phyloP scores from a whole-genome alignment of 2,888 invertebrate genomes.

The Nomada goodeniana region DNA sequence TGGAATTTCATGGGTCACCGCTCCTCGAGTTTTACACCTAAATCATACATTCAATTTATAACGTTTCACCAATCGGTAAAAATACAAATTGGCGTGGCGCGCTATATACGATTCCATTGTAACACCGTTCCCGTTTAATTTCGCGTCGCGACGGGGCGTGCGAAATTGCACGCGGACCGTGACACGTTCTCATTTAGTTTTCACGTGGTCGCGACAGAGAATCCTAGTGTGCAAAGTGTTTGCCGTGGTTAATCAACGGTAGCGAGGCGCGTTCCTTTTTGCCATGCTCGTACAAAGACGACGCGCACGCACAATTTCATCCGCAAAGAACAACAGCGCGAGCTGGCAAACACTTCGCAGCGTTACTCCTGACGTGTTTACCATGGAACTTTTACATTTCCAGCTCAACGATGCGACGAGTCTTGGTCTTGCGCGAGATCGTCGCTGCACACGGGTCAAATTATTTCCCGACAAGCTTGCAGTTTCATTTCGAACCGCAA shows the following conservation, averaged over 20 bases:
- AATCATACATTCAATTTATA: too few relatives aligned
- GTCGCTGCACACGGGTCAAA: background rate
- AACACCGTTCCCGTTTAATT: slow-evolving; percentile 33
- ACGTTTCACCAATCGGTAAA: too few relatives aligned
- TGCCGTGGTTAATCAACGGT: slow-evolving; percentile 45
- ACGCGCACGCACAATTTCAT: slow-evolving; percentile 40
- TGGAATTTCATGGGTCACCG: too few relatives aligned
- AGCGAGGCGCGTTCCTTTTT: slow-evolving; percentile 24
- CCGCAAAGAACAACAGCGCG: slow-evolving; percentile 38
- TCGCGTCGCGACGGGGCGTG: background rate
- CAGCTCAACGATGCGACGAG: background rate
- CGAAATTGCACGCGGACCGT: slow-evolving; percentile 11
- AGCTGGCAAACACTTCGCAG: slow-evolving; percentile 20
- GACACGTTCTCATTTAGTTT: slow-evolving; percentile 43
- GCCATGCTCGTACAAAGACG: slow-evolving; percentile 35
- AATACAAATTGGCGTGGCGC: slow-evolving; percentile 2
- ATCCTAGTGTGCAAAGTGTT: slow-evolving; percentile 35
- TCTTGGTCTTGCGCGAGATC: background rate
- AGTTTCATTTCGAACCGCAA: background rate
- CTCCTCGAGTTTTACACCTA: too few relatives aligned
- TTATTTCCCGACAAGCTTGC: background rate
- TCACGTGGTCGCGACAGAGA: slow-evolving; percentile 26
- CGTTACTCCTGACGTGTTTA: slow-evolving; percentile 34
- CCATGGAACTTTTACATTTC: slow-evolving; percentile 8
- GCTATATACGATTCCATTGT: slow-evolving; percentile 24